Base-by-base conservation (phyloP, 1,140 invertebrate genomes). In the Rhagoletis pomonella region DNA sequence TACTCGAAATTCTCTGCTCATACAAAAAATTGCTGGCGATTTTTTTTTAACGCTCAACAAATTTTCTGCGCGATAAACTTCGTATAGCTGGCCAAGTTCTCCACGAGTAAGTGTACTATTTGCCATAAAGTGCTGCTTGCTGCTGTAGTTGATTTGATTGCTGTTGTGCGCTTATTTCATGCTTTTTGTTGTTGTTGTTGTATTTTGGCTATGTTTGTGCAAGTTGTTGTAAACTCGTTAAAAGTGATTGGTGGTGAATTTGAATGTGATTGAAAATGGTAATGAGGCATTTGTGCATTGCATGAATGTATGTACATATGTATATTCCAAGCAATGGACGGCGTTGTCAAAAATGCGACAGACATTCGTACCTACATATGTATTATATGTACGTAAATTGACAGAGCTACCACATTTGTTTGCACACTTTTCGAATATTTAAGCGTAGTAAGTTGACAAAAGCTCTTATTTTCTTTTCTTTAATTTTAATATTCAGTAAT, bases 241-340 rank as follows among this genome's bases (percentile, higher is more conserved):
- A 55, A 81, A 81, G 73, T 81, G 73, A 81, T 81, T 81, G 73
- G 73, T 81, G 73, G 73, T 81, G 73, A 81, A 81, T 55, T 81
- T 81, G 73, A 81, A 81, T 81, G 73, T 81, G 73, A 81, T 81
- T 81, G 73, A 81, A 81, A 81, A 81, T 81, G 73, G 73, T 81
- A 81, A 81, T 81, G 73, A 81, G 73, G 50, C 73, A 47, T 73
- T 73, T 81, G 47, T 50, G 44, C 73, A 19, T 17, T 19, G 50
- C n/a, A 19, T 55, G 73, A 81, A 17, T 19, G 50, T 55, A 55
- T 81, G 73, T n/a, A n/a, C n/a, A n/a, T n/a, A n/a, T n/a, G n/a
- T n/a, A n/a, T n/a, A n/a, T 81, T 81, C 47, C 44, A 77, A 50
- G 47, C 39, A 17, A 39, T 47, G n/a, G n/a, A n/a, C 17, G 44